Base-by-base conservation (phyloP, 2,888 invertebrate genomes). In the Agrotis ipsilon region DNA sequence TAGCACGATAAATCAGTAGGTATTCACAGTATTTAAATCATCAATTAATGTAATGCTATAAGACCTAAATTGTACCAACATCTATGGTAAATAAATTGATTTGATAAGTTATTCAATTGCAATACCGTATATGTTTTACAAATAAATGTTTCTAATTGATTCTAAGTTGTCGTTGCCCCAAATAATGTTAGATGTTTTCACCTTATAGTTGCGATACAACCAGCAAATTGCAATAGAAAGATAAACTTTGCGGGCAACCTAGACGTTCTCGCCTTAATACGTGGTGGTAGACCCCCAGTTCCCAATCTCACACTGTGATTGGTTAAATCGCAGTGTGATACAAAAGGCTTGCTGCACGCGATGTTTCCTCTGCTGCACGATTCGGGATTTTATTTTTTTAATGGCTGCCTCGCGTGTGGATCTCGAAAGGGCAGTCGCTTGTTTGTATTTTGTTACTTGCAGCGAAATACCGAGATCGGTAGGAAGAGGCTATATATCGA, bases 361-460 rank as follows among this genome's bases (percentile, higher is more conserved):
- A 83, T 82, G 68, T 73, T 75, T 59, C 39, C 32, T 66, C 45
- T 59, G 52, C 39, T 69, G 58, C 54, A 75, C 61, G 54, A 66
- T 70, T 60, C 27, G 48, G 55, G 72, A 68, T 68, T 66, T 72
- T 57, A 57, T 69, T 61, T 79, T 81, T 75, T 66, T 76, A 74
- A 84, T 84, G 57, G 46, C 57, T 4, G 58, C 65, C 58, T 84
- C 72, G 83, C 84, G 82, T 83, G 83, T 68, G 24, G 27, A 13
- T 13, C 39, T n/a, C 2, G n/a, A 59, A 75, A 63, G 65, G 77
- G 62, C 72, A 58, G 27, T 54, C 49, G 65, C 19, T 32, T 24
- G 27, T 55, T 70, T 60, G 74, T 59, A 18, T 73, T 68, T 45
- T 58, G 52, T 65, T 55, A 55, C 21, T 59, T 21, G 16, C 14